Base-by-base conservation (phyloP, 2,888 invertebrate genomes). In the Troides aeacus region DNA sequence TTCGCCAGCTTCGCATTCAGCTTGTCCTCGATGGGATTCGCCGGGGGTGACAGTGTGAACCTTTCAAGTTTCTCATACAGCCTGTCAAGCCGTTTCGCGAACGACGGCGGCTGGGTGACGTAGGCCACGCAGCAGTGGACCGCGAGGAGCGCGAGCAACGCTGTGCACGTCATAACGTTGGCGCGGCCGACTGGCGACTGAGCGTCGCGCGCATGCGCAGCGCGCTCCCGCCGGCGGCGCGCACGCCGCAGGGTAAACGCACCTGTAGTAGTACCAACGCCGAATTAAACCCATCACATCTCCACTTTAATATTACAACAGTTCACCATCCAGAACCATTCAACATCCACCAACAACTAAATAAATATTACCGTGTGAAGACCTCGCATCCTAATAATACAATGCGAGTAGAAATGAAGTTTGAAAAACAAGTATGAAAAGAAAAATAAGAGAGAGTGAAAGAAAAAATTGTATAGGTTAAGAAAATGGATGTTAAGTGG, bases 51-150 rank as follows among this genome's bases (percentile, higher is more conserved):
- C 6, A 82, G 71, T 12, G 84, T 84, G 23, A 90, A 76, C 53
- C 80, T 81, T 71, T 92, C 90, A 0, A 92, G 76, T 72, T 89
- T 90, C 72, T 88, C 83, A 74, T 85, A 88, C 2, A 89, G 76
- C 71, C 81, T 82, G 71, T 87, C 87, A 24, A 88, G 80, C 39
- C 84, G 80, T 63, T 86, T 84, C 3, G 85, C 82, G 72, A 89
- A 80, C 5, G 86, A 81, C 17, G 89, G 87, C 4, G 83, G 75
- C 62, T 86, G 84, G 17, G 90, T 86, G 69, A 89, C 85, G 74
- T 86, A 83, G 46, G 88, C 87, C 71, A 84, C 82, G 46, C 82
- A 81, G 67, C 81, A 82, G 65, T 81, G 81, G 72, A 81, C 81
- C 66, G 85, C 78, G 56, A 88, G 81, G 21, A 90, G 74, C 57